phyloP scores from a whole-genome alignment of 2,888 invertebrate species.

The Tiliacea aurago region DNA sequence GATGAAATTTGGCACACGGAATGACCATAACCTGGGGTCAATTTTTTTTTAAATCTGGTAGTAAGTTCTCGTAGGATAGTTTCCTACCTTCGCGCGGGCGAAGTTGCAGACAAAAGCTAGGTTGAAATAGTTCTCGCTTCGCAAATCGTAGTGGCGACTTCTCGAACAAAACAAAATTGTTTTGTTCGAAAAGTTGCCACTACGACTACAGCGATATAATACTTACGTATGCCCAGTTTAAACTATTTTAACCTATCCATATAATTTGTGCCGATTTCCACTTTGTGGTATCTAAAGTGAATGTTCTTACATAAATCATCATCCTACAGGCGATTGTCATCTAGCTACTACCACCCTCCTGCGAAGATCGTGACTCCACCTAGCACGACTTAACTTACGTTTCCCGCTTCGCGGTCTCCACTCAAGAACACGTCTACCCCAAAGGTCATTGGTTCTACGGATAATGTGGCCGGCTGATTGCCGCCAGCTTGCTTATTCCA shows the following conservation, averaged over 20 bases:
- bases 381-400: background rate
- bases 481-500: background rate
- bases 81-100: too few species aligned
- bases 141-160: too few species aligned
- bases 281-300: background rate
- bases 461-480: background rate
- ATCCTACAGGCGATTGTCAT: background rate
- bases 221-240: background rate
- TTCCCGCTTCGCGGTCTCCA: background rate
- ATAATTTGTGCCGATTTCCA: background rate
- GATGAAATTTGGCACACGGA: too few species aligned
- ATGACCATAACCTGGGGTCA: too few species aligned
- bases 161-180: too few species aligned
- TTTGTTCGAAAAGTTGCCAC: too few species aligned
- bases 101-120: too few species aligned
- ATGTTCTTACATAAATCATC: background rate
- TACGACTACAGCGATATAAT: background rate
- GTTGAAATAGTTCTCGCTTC: too few species aligned
- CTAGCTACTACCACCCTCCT: background rate
- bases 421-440: background rate
- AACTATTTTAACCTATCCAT: background rate
- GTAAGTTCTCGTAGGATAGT: too few species aligned
- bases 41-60: too few species aligned
- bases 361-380: background rate
- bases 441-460: background rate